Evolutionary conservation across 2,888 invertebrate genomes (phyloP).

Genomic region (Noctua janthe): DNA sequence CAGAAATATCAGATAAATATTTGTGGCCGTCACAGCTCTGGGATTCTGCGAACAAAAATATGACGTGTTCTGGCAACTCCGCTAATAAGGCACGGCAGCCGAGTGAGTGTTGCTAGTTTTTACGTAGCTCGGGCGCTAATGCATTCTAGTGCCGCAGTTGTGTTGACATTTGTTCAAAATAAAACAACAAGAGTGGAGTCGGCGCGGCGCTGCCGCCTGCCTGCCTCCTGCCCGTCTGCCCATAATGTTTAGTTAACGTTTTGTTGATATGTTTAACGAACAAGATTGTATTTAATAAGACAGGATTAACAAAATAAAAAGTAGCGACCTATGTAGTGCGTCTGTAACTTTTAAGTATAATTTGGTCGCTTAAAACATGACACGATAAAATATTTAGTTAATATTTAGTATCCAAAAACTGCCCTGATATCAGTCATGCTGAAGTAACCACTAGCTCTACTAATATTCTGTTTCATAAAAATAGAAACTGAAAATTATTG

Average conservation of each 20-base stretch:
- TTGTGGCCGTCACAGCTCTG: conserved; percentile 71
- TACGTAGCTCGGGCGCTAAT: conserved; percentile 50
- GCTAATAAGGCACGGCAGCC: conserved; percentile 44
- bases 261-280: conserved; percentile 41
- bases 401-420: not conserved
- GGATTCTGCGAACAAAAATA: conserved; percentile 68
- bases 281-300: conserved; percentile 36
- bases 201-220: not conserved
- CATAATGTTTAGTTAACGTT: conserved; percentile 34
- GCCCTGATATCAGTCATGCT: not conserved
- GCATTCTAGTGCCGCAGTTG: conserved; percentile 42
- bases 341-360: conserved; percentile 5
- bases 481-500: conserved; percentile 2
- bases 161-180: conserved; percentile 61
- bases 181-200: conserved; percentile 47
- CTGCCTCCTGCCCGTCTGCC: not conserved
- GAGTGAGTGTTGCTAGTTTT: conserved; percentile 54
- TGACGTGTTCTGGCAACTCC: conserved; percentile 68
- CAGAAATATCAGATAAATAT: conserved; percentile 82
- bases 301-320: conserved; percentile 23
- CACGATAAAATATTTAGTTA: not conserved
- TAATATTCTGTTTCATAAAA: not conserved
- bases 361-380: not conserved
- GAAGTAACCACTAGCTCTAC: not conserved
- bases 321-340: conserved; percentile 5